Conservation (phyloP, 2,113 vertebrate genomes). For the Chascanopsetta lugubris region DNA sequence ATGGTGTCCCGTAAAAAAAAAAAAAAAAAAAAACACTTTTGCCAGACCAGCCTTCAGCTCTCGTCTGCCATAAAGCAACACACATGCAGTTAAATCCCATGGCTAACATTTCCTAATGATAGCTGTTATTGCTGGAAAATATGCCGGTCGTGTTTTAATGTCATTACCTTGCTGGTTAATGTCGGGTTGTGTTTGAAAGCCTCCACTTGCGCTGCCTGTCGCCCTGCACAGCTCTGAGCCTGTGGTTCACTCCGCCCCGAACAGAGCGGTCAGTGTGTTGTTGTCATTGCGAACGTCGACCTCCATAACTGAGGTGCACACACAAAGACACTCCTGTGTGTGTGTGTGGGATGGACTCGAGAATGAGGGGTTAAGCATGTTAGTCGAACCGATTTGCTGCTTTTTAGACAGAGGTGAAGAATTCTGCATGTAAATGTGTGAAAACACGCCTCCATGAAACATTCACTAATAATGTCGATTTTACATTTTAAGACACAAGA, state of each 20-base stretch:
- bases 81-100: constrained; percentile 22
- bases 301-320: constrained; percentile 29
- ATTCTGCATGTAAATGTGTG: too few species aligned
- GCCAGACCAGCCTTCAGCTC: constrained; percentile 38
- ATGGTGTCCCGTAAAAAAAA: constrained; percentile 77
- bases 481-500: too few species aligned
- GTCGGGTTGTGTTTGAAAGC: constrained; percentile 30
- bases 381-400: too few species aligned
- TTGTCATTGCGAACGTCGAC: constrained; percentile 19
- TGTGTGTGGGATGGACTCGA: constrained; percentile 11
- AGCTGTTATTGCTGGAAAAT: constrained; percentile 39
- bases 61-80: constrained; percentile 43
- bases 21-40: too few species aligned
- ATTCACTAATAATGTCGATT: too few species aligned
- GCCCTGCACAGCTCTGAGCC: constrained; percentile 12
- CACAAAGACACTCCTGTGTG: constrained; percentile 52
- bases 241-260: constrained; percentile 52
- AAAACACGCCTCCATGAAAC: too few species aligned
- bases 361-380: constrained; percentile 10
- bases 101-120: constrained; percentile 18
- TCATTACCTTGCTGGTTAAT: constrained; percentile 40
- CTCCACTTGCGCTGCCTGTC: constrained; percentile 2
- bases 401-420: too few species aligned
- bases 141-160: constrained; percentile 35
- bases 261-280: constrained; percentile 57